Evolutionary conservation across 2,888 invertebrate species (phyloP), one percentile per base, ranked within the genome.

Genomic region (Yponomeuta sedellus): DNA sequence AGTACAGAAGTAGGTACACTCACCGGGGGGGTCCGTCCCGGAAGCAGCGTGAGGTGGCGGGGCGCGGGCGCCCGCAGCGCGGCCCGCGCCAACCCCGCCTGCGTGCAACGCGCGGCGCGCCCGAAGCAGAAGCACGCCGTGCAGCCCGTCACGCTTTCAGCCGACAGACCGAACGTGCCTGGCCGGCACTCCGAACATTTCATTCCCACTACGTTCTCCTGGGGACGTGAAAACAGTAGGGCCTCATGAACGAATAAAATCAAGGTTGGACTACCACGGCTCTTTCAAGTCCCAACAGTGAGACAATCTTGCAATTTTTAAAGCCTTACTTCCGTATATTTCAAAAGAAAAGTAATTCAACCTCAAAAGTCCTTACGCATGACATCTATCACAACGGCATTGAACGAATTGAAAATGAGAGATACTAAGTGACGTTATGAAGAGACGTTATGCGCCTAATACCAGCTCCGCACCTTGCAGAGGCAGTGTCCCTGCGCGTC

Each of bases 111-210:
- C 4, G 94, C 92, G 64, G 96, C 95, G 75, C 97, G 93, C 0
- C 96, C 97, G 86, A 99, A 99, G 88, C 99, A 99, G 92, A 98
- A 99, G 84, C 99, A 99, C 68, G 95, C 94, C 0, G 97, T 97
- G 83, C 99, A 99, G 10, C 99, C 99, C 66, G 93, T 93, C 0
- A 95, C 94, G 83, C 96, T 97, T 61, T 94, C 93, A 0, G 85
- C 85, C 0, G 96, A 93, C 28, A 99, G 86, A 0, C 98, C 97
- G 83, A 99, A 99, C 0, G 97, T 96, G 22, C 97, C 96, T 58
- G 94, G 93, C 71, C 94, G 93, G 85, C 99, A 99, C 19, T 91
- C 85, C 77, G 96, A 94, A 81, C 99, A 99, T 72, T 95, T 95
- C 64, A 94, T 93, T 0, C 99, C 99, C 10, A 94, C 93, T 0